Percentiles rank a stretch among this genome's conserved stretches.
Evolutionary conservation across 2,888 invertebrate species (phyloP).

Genomic region (Harpalus rubripes): DNA sequence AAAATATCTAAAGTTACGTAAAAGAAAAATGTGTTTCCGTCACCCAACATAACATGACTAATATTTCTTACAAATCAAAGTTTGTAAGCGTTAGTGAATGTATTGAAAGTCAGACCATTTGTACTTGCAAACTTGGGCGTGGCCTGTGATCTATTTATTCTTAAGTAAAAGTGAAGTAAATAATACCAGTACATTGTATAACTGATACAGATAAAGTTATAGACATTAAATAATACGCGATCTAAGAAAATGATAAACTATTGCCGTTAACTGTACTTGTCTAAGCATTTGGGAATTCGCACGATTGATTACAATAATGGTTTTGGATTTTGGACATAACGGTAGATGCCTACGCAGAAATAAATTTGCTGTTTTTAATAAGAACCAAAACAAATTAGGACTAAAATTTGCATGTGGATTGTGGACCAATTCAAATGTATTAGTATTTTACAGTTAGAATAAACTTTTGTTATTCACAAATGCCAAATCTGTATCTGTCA

Average conservation of each 20-base stretch:
- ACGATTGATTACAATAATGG: background rate
- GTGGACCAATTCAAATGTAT: background rate
- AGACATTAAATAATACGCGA: background rate
- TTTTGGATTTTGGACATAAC: background rate
- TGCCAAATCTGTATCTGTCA: background rate
- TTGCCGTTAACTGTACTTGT: background rate
- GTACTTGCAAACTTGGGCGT: conserved; percentile 29
- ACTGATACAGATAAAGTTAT: background rate
- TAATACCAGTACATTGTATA: background rate
- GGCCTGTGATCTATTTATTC: conserved; percentile 22
- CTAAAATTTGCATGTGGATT: background rate
- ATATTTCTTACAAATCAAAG: conserved; percentile 1
- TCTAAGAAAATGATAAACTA: background rate
- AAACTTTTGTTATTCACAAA: background rate
- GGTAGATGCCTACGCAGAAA: background rate
- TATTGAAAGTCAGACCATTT: background rate
- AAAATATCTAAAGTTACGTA: background rate
- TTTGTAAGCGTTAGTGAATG: conserved; percentile 6
- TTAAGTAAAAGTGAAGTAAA: conserved; percentile 48
- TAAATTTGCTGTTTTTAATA: background rate
- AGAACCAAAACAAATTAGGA: background rate
- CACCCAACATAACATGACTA: conserved; percentile 1
- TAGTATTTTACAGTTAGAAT: background rate
- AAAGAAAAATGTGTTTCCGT: conserved; percentile 15
- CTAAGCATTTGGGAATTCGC: background rate